Base-by-base conservation (phyloP, 2,797 vertebrate species). In the Decapterus maruadsi region DNA sequence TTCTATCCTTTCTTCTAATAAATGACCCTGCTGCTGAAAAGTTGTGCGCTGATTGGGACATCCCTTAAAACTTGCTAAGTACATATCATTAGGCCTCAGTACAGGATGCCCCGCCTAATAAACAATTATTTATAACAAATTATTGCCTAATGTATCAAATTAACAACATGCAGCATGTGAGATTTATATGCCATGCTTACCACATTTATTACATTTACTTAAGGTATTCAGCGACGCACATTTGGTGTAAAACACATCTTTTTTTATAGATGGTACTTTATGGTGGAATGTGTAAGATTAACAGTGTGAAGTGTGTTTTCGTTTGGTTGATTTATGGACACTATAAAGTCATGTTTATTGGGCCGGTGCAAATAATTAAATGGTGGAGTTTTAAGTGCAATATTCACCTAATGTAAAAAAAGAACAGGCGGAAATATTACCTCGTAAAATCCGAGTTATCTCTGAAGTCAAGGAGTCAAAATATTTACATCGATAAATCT, bases 51-150 rank as follows among this genome's bases (percentile, higher is more conserved):
- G 87, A 93, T 88, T 91, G 88, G 92, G 86, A 82, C 85, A 91
- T 91, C 78, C 77, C 77, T 83, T 83, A 83, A 93, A 93, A 94
- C 81, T 90, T 87, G 82, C 88, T 88, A 93, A 94, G 90, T 91
- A 91, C 88, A 89, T 83, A 91, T 93, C 91, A 93, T 97, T 96
- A 96, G 96, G 96, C 95, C 95, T 94, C 90, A 85, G 94, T 95
- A 96, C 94, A 95, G 95, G 94, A 95, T 93, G 94, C 94, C 95
- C 95, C 89, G 91, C 95, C 96, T 97, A 97, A 97, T 98, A 99
- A 99, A 99, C 96, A 98, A 96, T 97, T 99, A 99, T 99, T 99
- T 98, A 98, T 97, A 96, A 95, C 96, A 97, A 97, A 98, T 97
- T 97, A 98, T 98, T 96, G 95, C 96, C 97, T 96, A 98, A 98